Conservation (phyloP, 2,113 vertebrate species). For the Neogobius melanostomus region DNA sequence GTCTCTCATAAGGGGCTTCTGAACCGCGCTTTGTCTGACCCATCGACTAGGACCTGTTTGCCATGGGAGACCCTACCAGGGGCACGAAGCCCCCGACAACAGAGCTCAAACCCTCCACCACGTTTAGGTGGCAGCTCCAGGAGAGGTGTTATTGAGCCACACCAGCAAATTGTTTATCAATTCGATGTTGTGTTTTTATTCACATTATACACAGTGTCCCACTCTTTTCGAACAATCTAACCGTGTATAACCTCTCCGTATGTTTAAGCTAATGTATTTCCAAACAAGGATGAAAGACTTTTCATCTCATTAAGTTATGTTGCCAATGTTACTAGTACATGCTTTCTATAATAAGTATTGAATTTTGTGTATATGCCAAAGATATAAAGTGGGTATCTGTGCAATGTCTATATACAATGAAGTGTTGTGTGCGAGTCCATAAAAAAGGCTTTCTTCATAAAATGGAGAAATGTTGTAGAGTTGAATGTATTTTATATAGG, state of each 20-base stretch:
- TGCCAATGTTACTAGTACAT: too few species aligned
- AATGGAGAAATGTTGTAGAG: constrained; percentile 32
- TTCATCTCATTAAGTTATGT: too few species aligned
- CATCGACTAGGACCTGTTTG: too few species aligned
- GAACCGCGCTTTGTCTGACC: too few species aligned
- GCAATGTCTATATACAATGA: constrained; percentile 46
- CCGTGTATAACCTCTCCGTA: constrained; percentile 13
- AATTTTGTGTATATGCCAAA: constrained; percentile 45
- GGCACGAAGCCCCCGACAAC: too few species aligned
- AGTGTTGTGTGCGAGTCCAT: constrained; percentile 7
- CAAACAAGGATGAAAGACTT: background rate
- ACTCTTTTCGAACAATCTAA: background rate
- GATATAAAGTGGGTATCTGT: constrained; percentile 55
- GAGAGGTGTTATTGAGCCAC: too few species aligned
- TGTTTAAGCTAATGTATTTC: constrained; percentile 23
- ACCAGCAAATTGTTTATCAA: constrained; percentile 26
- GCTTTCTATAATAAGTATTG: constrained; percentile 16
- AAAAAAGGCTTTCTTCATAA: constrained; percentile 22
- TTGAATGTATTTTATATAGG: background rate
- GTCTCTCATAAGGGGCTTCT: too few species aligned
- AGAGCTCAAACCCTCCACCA: too few species aligned
- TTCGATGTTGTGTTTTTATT: background rate
- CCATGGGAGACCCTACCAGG: too few species aligned
- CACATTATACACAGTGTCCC: background rate
- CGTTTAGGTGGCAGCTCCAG: too few species aligned